Evolutionary conservation across 1,140 invertebrate species (phyloP), one percentile per base, ranked within the genome.

Genomic region (Bombus superbus): DNA sequence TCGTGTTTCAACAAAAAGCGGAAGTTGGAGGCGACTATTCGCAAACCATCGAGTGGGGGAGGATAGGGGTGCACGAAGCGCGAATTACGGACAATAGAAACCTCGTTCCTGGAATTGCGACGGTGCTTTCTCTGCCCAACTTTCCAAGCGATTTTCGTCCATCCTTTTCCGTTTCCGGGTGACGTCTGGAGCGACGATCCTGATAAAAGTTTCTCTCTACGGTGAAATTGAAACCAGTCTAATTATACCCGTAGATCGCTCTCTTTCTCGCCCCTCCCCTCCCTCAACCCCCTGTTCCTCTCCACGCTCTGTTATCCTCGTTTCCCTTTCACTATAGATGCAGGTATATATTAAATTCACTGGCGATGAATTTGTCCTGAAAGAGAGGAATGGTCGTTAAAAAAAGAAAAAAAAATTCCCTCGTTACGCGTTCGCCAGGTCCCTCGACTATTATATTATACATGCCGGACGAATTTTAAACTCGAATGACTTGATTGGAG

Each of bases 161-260:
- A 22, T 74, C 84, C 79, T 85, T 57, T 59, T 81, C 84, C 76
- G 47, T 85, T 85, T 59, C 78, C 59, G 59, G 59, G n/a, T 68
- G 71, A 72, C 84, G 84, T 85, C 79, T 81, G 84, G 32, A 75
- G 72, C 84, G 77, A 85, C 71, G 83, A 81, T 68, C 59, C 79
- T 79, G 79, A 85, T 85, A 81, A 86, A 86, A 83, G 79, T 86
- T 86, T 84, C 73, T 57, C 57, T 84, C 75, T 32, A 85, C 81
- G 81, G 44, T 75, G 82, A 87, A 85, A 87, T 87, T 87, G 83
- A 85, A 87, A 87, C 82, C 76, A 69, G 82, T 87, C 83, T 79
- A 85, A 87, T 87, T 87, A 85, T 80, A 69, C 64, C 62, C 71
- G 86, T 80, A 80, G 76, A 87, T 87, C 74, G 85, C 32, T 78